Evolutionary conservation across 2,797 vertebrate species (phyloP).

Genomic region (Pterois miles): DNA sequence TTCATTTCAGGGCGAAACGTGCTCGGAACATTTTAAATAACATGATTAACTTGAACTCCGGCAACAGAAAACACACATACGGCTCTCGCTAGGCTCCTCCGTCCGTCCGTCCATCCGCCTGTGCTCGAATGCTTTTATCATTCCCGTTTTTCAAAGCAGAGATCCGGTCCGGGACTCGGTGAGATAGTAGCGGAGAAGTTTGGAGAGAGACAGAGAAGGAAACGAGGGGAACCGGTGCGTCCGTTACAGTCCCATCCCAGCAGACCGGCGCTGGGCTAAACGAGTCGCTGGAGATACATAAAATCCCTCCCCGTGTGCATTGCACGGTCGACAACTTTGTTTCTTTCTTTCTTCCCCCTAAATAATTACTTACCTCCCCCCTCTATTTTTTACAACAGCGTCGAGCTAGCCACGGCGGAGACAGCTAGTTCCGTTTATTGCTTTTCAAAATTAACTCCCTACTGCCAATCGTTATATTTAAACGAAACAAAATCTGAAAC

Average conservation of each 20-base stretch:
- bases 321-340: conserved; percentile 78
- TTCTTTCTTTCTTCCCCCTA: conserved; percentile 85
- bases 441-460: conserved; percentile 36
- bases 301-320: conserved; percentile 69
- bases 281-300: conserved; percentile 55
- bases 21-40: no score
- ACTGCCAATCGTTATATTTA: accelerated
- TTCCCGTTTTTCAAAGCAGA: conserved; percentile 53
- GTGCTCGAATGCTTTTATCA: conserved; percentile 59
- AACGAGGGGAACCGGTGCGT: conserved; percentile 11
- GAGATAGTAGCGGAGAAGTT: conserved; percentile 63
- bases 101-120: conserved; percentile 45
- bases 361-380: conserved; percentile 83
- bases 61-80: conserved; percentile 11
- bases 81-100: not conserved
- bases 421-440: not conserved
- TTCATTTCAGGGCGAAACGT: no score
- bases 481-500: accelerated
- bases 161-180: conserved; percentile 43
- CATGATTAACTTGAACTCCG: not conserved
- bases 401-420: not conserved
- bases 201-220: not conserved
- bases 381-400: conserved; percentile 17
- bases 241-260: conserved; percentile 39
- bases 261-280: conserved; percentile 41